A percentile compares a stretch with the other conserved stretches of the same genome.
Conservation (phyloP, 2,888 invertebrate species). For the Nomada goodeniana region DNA sequence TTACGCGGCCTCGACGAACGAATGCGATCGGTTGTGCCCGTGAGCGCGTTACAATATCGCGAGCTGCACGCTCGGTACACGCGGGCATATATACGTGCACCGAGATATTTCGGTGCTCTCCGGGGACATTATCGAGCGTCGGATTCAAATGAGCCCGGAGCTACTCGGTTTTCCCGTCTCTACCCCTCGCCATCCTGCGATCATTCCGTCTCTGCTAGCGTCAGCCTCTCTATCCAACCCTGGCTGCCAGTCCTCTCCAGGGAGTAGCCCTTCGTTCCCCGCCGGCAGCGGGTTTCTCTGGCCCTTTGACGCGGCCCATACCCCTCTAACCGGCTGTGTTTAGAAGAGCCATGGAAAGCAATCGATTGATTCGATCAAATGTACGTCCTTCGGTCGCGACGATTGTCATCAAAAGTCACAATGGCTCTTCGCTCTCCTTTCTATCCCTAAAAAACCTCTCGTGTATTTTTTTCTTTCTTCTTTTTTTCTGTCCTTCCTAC, state of each 20-base stretch:
- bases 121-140: slow-evolving; percentile 78
- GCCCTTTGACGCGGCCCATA: slow-evolving; percentile 50
- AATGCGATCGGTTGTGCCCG: slow-evolving; percentile 28
- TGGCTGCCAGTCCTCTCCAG: slow-evolving; percentile 66
- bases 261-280: slow-evolving; percentile 66
- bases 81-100: slow-evolving; percentile 38
- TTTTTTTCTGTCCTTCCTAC: background rate
- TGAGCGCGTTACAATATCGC: slow-evolving; percentile 39
- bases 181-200: slow-evolving; percentile 28
- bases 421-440: slow-evolving; percentile 65
- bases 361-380: slow-evolving; percentile 82
- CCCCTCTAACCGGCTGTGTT: slow-evolving; percentile 61
- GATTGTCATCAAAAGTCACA: slow-evolving; percentile 82
- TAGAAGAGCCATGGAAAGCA: slow-evolving; percentile 77
- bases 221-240: slow-evolving; percentile 39
- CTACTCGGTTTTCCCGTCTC: slow-evolving; percentile 69
- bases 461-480: background rate
- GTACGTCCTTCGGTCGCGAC: slow-evolving; percentile 70
- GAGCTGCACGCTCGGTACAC: slow-evolving; percentile 4
- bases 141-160: slow-evolving; percentile 80
- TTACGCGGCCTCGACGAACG: slow-evolving; percentile 65
- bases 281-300: slow-evolving; percentile 10
- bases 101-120: slow-evolving; percentile 76
- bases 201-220: slow-evolving; percentile 7
- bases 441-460: slow-evolving; percentile 10